Evolutionary conservation across 1,140 invertebrate genomes (phyloP), one percentile per base, ranked within the genome.

Genomic region (Matsumurasca onukii): DNA sequence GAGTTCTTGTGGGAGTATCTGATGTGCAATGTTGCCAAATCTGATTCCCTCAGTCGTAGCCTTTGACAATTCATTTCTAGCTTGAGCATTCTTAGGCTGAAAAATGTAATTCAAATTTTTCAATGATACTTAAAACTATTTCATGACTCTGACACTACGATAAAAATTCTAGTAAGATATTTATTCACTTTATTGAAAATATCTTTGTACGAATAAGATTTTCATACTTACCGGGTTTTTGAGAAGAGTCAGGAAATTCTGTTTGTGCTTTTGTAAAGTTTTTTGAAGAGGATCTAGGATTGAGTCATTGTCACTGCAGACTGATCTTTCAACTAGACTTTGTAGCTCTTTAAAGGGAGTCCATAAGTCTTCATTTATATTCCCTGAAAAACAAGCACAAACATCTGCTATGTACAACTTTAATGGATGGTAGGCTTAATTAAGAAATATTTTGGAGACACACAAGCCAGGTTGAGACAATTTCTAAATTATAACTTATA

Each of bases 221-320:
- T 5, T 39, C 17, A 39, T 61, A 84, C 87, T 87, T 85, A 96
- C 94, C 70, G 92, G 91, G 82, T 95, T 94, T 77, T 92, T 91
- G 13, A 97, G 80, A 17, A 98, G 79, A 29, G 89, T 87, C n/a
- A 94, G 84, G 80, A 97, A 97, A 79, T 92, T 92, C 71, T 93
- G 91, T 78, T 92, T 91, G 76, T 96, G 89, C 77, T 89, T 88
- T 59, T 89, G 83, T 22, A 98, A 78, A 30, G 88, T 83, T 69
- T 89, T 85, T 78, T 94, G 92, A 75, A 97, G 87, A 73, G 94
- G 89, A 69, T 89, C 85, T n/a, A 87, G 84, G 25, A 85, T 82
- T 72, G 87, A 85, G 31, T 83, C 82, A 48, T 85, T 82, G 69
- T 85, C 85, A 45, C 86, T 83, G 30, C 82, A 80, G n/a, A 95